Evolutionary conservation across 2,797 vertebrate genomes (phyloP).

Genomic region (Cynodonichthys magdalenae): DNA sequence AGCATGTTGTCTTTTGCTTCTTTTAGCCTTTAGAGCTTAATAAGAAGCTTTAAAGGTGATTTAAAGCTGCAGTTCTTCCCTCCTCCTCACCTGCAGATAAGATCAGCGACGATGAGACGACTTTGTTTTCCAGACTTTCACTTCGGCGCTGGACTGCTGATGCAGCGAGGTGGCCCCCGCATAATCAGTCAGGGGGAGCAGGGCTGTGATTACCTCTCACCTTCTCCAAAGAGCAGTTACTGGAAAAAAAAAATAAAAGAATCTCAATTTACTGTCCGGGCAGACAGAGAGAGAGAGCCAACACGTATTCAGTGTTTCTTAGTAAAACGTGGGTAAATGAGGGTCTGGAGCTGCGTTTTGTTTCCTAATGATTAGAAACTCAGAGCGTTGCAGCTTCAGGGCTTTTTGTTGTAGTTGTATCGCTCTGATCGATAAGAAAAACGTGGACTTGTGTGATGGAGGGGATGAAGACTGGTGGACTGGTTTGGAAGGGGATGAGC

Average conservation of each 20-base stretch:
- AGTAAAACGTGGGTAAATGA: conserved; percentile 65
- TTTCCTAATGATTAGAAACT: conserved; percentile 35
- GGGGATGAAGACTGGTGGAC: conserved; percentile 26
- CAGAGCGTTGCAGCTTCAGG: conserved; percentile 18
- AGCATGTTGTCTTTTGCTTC: too few species aligned
- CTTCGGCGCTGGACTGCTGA: conserved; percentile 37
- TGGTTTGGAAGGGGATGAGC: conserved; percentile 27
- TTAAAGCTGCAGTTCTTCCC: conserved; percentile 2
- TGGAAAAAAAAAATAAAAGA: conserved; percentile 57
- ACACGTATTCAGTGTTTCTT: conserved; percentile 6
- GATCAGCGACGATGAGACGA: conserved; percentile 41
- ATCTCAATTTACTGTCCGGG: conserved; percentile 66
- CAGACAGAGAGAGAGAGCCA: conserved; percentile 39
- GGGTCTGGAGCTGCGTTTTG: conserved; percentile 44
- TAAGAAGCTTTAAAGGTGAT: not conserved
- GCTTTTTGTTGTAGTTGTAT: conserved; percentile 22
- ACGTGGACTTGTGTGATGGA: conserved; percentile 22
- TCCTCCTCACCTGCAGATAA: conserved; percentile 32
- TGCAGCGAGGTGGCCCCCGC: conserved; percentile 37
- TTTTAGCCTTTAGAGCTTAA: too few species aligned
- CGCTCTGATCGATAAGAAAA: conserved; percentile 41
- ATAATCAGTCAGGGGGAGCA: conserved; percentile 51
- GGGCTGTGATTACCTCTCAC: conserved; percentile 59
- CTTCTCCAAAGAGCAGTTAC: conserved; percentile 63
- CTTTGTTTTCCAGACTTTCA: conserved; percentile 37